Percentiles rank a stretch among this genome's conserved stretches.
These are phyloP conservation scores for Synanthedon andrenaeformis DNA, from an alignment of 2,888 invertebrate species.

Conservation along the genomic window DNA sequence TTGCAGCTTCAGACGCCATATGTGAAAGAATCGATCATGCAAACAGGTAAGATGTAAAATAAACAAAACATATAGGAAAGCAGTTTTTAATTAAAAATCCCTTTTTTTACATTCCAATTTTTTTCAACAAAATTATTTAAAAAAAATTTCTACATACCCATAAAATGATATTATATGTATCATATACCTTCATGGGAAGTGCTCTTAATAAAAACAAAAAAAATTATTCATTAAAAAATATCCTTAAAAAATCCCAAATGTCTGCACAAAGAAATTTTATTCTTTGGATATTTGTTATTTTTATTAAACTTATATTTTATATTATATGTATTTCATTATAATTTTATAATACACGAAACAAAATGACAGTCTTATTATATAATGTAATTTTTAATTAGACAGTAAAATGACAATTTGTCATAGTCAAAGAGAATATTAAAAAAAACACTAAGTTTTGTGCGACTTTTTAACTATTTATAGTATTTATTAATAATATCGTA, in stretches of 20 bases:
- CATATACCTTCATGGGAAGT: not conserved
- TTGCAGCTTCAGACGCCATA: conserved; percentile 63
- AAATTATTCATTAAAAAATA: too few species aligned
- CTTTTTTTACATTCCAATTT: not conserved
- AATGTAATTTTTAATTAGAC: too few species aligned
- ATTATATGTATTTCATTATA: not conserved
- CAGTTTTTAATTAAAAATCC: not conserved
- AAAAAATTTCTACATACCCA: not conserved
- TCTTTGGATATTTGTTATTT: too few species aligned
- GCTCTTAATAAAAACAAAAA: not conserved
- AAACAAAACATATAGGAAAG: conserved; percentile 2
- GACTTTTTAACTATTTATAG: too few species aligned
- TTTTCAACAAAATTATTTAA: not conserved
- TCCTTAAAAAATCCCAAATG: too few species aligned
- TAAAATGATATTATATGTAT: not conserved
- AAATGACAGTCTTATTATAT: not conserved
- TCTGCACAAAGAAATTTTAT: too few species aligned
- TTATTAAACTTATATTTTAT: too few species aligned
- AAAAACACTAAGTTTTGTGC: too few species aligned
- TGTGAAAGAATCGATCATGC: conserved; percentile 65
- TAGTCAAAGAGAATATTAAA: too few species aligned
- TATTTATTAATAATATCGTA: too few species aligned
- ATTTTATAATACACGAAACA: not conserved
- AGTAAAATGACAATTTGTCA: too few species aligned
- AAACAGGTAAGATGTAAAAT: conserved; percentile 35